Percentiles rank a stretch among this genome's conserved stretches.
phyloP scores from a whole-genome alignment of 1,140 invertebrate species.

The Myzus persicae region DNA sequence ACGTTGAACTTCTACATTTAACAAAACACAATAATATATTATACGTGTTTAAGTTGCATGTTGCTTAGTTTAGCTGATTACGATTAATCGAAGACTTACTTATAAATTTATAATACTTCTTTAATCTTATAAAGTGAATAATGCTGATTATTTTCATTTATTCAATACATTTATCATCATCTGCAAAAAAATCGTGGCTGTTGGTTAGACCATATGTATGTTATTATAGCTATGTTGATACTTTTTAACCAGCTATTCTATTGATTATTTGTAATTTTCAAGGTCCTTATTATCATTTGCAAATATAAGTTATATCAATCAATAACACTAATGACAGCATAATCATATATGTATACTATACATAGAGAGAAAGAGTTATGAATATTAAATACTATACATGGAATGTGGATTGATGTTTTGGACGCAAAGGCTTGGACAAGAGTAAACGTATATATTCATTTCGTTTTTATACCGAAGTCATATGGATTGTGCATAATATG shows the following conservation, averaged over 20 bases:
- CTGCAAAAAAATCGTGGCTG: background rate
- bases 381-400: background rate
- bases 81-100: background rate
- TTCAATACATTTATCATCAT: background rate
- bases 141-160: background rate
- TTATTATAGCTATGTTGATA: background rate
- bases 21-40: background rate
- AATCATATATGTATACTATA: background rate
- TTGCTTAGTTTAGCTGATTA: background rate
- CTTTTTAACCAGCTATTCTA: background rate
- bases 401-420: background rate
- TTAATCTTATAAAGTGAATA: background rate
- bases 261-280: background rate
- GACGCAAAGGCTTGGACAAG: background rate
- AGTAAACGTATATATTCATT: background rate
- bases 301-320: background rate
- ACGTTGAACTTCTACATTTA: background rate
- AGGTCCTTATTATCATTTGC: background rate
- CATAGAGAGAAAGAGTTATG: background rate
- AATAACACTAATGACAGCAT: background rate
- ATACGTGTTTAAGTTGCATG: background rate
- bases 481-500: background rate
- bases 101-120: background rate
- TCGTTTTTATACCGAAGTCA: background rate
- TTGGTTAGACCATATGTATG: background rate